Base-by-base conservation (phyloP, 2,888 invertebrate species). In the Eristalis tenax region DNA sequence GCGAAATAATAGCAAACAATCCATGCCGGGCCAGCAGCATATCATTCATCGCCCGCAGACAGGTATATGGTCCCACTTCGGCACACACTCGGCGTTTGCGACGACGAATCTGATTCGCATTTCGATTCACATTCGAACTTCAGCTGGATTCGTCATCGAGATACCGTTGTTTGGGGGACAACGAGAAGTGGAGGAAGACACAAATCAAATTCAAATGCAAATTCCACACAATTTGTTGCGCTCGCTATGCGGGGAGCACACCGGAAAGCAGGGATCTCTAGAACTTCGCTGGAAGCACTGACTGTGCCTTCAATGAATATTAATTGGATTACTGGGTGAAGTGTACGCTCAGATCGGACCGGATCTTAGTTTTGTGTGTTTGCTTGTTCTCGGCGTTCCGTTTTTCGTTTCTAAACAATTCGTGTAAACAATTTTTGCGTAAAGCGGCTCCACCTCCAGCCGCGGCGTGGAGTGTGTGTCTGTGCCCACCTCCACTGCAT, bases 321-420 rank as follows among this genome's bases (percentile, higher is more conserved):
- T 61, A 76, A 68, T 76, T 76, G 76, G 68, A 68, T 68, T 40
- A 76, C 76, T 61, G 61, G 68, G 40, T 43, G 18, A 71, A 61
- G 71, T 32, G 32, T 71, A 26, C 71, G 26, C 23, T 6, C 32
- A 4, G 28, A 28, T 32, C 32, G 38, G 38, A 26, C 38, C 40
- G 40, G 22, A 59, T 69, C 13, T 59, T 59, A 26, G 50, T 18
- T 50, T 50, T 50, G 43, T 8, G 18, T 6, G 50, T 8, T 18
- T 50, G 18, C 18, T 50, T 50, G 18, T 50, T 50, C 18, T 18
- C 50, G 50, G n/a, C 50, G 50, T 18, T 50, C 50, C 50, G 50
- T 38, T 70, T 35, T 70, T 35, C 13, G 35, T 66, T 59, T 59
- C n/a, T 22, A 18, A 38, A 28, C 56, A 57, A 57, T 65, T 66